Evolutionary conservation across 2,113 vertebrate species (phyloP), one percentile per base, ranked within the genome.

Genomic region (Gallinago media): DNA sequence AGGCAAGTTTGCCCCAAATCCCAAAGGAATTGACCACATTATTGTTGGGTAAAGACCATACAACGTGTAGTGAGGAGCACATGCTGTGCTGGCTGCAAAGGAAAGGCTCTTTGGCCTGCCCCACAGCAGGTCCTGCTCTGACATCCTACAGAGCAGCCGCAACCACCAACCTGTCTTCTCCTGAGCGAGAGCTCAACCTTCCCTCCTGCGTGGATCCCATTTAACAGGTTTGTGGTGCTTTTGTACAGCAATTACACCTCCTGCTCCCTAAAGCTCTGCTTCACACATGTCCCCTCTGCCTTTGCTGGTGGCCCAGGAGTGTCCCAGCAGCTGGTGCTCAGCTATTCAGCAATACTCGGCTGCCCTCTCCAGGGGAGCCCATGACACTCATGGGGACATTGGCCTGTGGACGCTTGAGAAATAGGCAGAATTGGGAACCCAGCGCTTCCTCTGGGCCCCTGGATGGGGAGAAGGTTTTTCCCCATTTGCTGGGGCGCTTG

Each of bases 281-380:
- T 27, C 11, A 12, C 8, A 1, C 5, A 3, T 50, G 66, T 25
- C 29, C 29, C 32, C 34, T 25, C 15, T 2, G 44, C 9, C 67
- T 2, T 4, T 6, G 1, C 2, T 8, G 0, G 56, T 12, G 67
- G 76, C 72, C 56, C 46, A 0, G 92, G 58, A 29, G 5, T 6
- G 34, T 4, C 4, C 22, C 76, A 47, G 87, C 44, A 15, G 78
- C 49, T 11, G 42, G 47, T 13, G 79, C 77, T 81, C 36, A 4
- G 89, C 29, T 13, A 2, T 6, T 76, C 47, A 27, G 62, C 68
- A 18, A 12, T 6, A 55, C 84, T 86, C 42, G 87, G 50, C 68
- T 87, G 95, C 96, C 96, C 95, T 73, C 95, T 95, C 87, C 89
- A 94, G 95, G 93, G 94, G 31, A 40, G 34, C 4, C 15, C 3